Conservation (phyloP, 2,113 vertebrate genomes). For the Hipposideros armiger region DNA sequence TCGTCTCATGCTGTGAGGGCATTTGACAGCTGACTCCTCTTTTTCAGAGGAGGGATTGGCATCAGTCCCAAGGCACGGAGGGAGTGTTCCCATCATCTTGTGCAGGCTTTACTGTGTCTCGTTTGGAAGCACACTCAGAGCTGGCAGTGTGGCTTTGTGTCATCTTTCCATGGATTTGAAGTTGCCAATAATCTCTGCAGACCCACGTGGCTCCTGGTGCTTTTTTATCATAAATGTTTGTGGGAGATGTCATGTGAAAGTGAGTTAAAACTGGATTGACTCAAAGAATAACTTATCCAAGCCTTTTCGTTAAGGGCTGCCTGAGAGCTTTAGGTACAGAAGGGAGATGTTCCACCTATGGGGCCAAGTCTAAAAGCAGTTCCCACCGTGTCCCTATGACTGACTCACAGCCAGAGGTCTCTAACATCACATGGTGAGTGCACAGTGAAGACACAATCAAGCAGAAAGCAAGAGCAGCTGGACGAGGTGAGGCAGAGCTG, state of each 20-base stretch:
- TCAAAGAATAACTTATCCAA: neutral
- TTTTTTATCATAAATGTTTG: neutral
- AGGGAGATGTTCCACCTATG: neutral
- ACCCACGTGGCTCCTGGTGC: neutral
- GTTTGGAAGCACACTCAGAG: neutral
- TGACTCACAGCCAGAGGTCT: neutral
- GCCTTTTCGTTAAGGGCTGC: neutral
- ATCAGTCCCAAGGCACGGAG: neutral
- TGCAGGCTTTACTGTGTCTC: neutral
- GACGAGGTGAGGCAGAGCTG: neutral
- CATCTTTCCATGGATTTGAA: neutral
- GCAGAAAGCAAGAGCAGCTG: neutral
- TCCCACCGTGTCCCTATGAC: neutral
- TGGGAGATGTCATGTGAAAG: neutral
- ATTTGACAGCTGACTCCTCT: constrained; percentile 27
- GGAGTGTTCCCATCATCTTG: neutral
- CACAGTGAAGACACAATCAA: no score
- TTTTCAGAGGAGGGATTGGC: constrained; percentile 32
- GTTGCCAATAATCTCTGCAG: neutral
- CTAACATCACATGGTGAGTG: accelerated
- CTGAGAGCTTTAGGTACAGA: neutral
- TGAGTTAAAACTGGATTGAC: neutral
- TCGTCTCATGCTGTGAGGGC: neutral
- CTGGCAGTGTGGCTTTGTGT: neutral
- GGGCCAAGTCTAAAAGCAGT: neutral